Evolutionary conservation across 2,113 vertebrate genomes (phyloP), one percentile per base, ranked within the genome.

Genomic region (Hemibates koningsi): DNA sequence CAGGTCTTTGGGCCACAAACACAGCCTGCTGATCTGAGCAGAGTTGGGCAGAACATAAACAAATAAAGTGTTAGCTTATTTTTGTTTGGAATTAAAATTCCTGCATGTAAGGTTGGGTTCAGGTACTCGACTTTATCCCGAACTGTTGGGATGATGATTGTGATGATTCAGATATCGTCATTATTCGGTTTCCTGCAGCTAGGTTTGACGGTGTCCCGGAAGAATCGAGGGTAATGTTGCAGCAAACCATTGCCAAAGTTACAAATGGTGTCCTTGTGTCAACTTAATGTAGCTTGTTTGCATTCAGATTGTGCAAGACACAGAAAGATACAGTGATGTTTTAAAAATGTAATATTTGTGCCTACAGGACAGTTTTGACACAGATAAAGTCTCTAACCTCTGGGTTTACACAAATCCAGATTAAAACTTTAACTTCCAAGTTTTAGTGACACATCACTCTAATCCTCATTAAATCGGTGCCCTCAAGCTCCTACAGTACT

Each of bases 351-450:
- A n/a, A 52, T 16, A 34, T 79, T 52, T 21, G 36, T 78, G 27
- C 29, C 50, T 81, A 4, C 38, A 32, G 84, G 45, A 45, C n/a
- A 9, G 7, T 86, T 9, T 66, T 79, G 9, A n/a, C 5, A 21
- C 45, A 80, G 78, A 86, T 89, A 87, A 85, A 9, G 43, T 54
- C 16, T 86, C 81, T 32, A 57, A 88, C 84, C 81, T 90, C 53
- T 13, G 41, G 86, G 78, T 82, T 83, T 29, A 80, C 73, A 85
- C 53, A 24, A 61, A 89, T 87, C 81, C 97, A 96, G 88, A 98
- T 98, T 93, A 98, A 98, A 83, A 98, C 97, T 52, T 78, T 78
- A 48, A 78, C 3, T 98, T 86, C 97, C 57, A 98, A 93, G 91
- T 98, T 98, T 93, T 97, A 80, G 54, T 9, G 21, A 86, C 82